These are phyloP conservation scores for Amniataba percoides DNA, from an alignment of 2,797 vertebrate species.

Conservation along the genomic window DNA sequence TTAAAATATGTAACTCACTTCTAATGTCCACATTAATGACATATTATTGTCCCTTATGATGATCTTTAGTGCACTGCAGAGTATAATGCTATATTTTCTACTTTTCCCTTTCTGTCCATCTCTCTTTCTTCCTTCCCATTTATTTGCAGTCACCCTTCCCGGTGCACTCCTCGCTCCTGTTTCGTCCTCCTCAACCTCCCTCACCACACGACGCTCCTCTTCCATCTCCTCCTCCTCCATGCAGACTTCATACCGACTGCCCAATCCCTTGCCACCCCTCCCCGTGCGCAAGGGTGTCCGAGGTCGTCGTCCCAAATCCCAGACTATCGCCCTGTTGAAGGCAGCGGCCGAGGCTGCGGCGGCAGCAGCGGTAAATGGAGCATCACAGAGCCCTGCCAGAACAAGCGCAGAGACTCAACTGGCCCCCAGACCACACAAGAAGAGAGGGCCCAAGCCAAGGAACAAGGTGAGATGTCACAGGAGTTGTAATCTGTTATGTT, in stretches of 20 bases:
- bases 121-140: neutral
- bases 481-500: conserved; percentile 41
- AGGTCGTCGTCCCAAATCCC: conserved; percentile 86
- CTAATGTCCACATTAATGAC: neutral
- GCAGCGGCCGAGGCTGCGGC: conserved; percentile 84
- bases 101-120: neutral
- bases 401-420: conserved; percentile 71
- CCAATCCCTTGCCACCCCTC: conserved; percentile 85
- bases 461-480: conserved; percentile 88
- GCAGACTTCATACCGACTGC: conserved; percentile 91
- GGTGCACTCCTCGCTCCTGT: conserved; percentile 86
- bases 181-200: conserved; percentile 84
- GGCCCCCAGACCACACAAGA: conserved; percentile 88
- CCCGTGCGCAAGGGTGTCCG: conserved; percentile 90
- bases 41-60: neutral
- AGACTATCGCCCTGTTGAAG: conserved; percentile 87
- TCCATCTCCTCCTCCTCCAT: conserved; percentile 81
- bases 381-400: conserved; percentile 80
- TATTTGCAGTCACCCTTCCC: conserved; percentile 87
- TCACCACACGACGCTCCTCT: conserved; percentile 82
- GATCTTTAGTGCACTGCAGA: neutral
- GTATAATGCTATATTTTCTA: neutral
- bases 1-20: neutral
- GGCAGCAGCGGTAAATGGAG: conserved; percentile 83
- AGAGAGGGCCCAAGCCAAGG: conserved; percentile 90